Evolutionary conservation across 2,113 vertebrate species (phyloP), one percentile per base, ranked within the genome.

Genomic region (Cryptotis parvus): DNA sequence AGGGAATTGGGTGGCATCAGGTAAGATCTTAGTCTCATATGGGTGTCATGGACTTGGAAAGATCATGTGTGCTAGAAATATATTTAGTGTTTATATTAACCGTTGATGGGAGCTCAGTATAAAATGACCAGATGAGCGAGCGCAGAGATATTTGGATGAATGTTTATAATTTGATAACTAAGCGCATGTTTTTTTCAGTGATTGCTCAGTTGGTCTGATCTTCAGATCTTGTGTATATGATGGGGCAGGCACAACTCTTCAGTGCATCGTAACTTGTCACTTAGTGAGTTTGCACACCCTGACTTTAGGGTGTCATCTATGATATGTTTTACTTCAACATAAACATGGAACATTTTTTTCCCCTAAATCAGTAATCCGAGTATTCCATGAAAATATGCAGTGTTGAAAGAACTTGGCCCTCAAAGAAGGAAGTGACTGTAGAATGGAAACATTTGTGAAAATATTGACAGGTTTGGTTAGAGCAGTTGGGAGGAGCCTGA

Each of bases 51-150:
- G 29, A 74, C 12, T 81, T 70, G 29, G 73, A 87, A 94, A 93
- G 87, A 26, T 65, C 77, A 45, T 79, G 77, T 18, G 0, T 75
- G 37, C 39, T 91, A 14, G 29, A 70, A 83, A 55, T 90, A 9
- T 63, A 69, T 90, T 93, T 90, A 93, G 68, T 87, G 83, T 24
- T 92, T 86, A 63, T 27, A 4, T 55, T 93, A 74, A 43, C n/a
- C 79, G 72, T 45, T 78, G 80, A 63, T 39, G 80, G 31, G 37
- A 82, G 5, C 16, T 70, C 70, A 77, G 31, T n/a, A 24, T 52
- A 49, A 52, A 49, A 68, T 75, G 39, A 89, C n/a, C 12, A 33
- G 87, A 9, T 80, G 55, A 89, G 66, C 55, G 37, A 63, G 27
- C 70, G 61, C n/a, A n/a, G n/a, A 22, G 45, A 9, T 55, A 9